Base-by-base conservation (phyloP, 2,888 invertebrate genomes). In the Empis stercorea region DNA sequence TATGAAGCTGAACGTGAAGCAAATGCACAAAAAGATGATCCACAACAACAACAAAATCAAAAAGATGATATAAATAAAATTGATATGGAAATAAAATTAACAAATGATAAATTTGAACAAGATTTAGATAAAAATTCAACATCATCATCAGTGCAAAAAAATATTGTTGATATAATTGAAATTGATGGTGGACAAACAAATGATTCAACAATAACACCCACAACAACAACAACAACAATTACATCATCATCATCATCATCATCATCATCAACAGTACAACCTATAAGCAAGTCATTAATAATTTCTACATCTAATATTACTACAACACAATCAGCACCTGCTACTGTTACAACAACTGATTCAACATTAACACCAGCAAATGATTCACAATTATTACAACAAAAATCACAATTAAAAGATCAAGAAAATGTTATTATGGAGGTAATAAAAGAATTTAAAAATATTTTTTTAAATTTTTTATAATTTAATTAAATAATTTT, bases 1-100 rank as follows among this genome's bases (percentile, higher is more conserved):
- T 87, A 82, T 67, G 88, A 89, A 62, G 82, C 81, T 30, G 87
- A 87, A 57, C 59, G 57, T 42, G 57, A 57, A 36, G 51, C 55
- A 5, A 52, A 52, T 38, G 42, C 52, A 7, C 37, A 37, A 16
- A 37, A 15, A 16, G 42, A 42, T 10, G 30, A 43, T 14, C 11
- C 10, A 30, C 40, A 27, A 20, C 11, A 15, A 30, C 40, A 27
- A 27, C 23, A 27, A 38, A 48, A 36, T 34, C 43, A 42, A 23
- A 48, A 49, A 39, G 45, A 51, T 36, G 47, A 55, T 43, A 47
- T 50, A 46, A 17, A 38, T 11, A 38, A 38, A 13, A 38, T 9
- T 11, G 38, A 38, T 3, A 17, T 17, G 3, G 38, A 38, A 11
- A 11, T 20, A 11, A 16, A 10, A 17, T 11, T 38, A 17, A 10